Evolutionary conservation across 1,140 invertebrate genomes (phyloP).

Genomic region (Teleopsis dalmanni): DNA sequence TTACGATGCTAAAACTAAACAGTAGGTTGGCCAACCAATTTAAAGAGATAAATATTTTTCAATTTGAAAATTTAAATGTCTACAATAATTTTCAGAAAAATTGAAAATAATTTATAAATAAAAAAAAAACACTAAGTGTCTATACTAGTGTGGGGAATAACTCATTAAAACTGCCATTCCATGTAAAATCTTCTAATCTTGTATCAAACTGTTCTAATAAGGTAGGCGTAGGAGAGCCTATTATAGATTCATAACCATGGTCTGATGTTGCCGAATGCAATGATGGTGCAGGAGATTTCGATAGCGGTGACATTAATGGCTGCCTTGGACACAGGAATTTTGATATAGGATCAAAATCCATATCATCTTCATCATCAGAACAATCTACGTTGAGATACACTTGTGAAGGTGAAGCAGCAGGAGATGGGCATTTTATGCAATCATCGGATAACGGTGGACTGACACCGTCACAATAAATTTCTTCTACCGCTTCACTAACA

Average conservation of each 20-base stretch:
- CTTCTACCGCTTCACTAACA: constrained; percentile 47
- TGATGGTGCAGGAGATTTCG: constrained; percentile 34
- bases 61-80: no score
- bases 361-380: constrained; percentile 45
- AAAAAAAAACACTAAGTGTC: background rate
- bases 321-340: constrained; percentile 35
- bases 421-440: constrained; percentile 38
- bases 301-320: constrained; percentile 33
- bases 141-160: constrained; percentile 36
- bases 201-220: constrained; percentile 11
- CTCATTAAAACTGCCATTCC: constrained; percentile 36
- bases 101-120: no score
- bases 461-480: constrained; percentile 36
- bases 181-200: constrained; percentile 25
- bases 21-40: no score
- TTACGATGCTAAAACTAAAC: no score
- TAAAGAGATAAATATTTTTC: no score
- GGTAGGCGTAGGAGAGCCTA: constrained; percentile 43
- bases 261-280: constrained; percentile 46
- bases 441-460: constrained; percentile 18
- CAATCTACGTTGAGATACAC: constrained; percentile 43
- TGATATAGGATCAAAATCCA: constrained; percentile 41
- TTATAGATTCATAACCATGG: constrained; percentile 52
- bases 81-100: no score
- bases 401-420: constrained; percentile 41